Evolutionary conservation across 2,113 vertebrate genomes (phyloP).

Genomic region (Sapayoa aenigma): DNA sequence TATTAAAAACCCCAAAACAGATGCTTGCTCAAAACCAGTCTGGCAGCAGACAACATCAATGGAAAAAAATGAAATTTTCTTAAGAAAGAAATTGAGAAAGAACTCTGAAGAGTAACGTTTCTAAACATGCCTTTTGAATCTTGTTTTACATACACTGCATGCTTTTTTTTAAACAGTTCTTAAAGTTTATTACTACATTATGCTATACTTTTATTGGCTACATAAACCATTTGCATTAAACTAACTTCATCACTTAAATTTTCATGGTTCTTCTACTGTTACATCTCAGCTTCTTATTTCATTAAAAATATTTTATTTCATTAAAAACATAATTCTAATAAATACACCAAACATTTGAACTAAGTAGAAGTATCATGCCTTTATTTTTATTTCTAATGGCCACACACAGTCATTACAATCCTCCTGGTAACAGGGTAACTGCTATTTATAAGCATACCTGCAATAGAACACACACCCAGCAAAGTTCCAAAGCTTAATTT

Average conservation of each 20-base stretch:
- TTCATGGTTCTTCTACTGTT: not conserved
- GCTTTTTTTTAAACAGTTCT: not conserved
- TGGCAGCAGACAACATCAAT: not conserved
- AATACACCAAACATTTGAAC: not conserved
- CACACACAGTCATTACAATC: not conserved
- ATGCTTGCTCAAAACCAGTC: not conserved
- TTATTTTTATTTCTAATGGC: not conserved
- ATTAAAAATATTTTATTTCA: not conserved
- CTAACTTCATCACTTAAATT: not conserved
- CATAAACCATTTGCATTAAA: not conserved
- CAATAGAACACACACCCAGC: not conserved
- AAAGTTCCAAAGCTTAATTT: conserved; percentile 20
- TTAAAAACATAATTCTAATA: not conserved
- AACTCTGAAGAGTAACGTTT: not conserved
- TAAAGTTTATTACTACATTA: not conserved
- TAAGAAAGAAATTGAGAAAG: not conserved
- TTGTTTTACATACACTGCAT: not conserved
- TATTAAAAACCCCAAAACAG: not conserved
- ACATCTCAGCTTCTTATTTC: not conserved
- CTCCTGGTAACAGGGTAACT: not conserved
- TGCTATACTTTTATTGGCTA: not conserved
- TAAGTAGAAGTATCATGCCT: not conserved
- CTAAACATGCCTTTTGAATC: not conserved
- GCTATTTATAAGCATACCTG: not conserved
- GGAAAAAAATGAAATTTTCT: not conserved